A percentile compares a stretch with the other conserved stretches of the same genome.
phyloP scores from a whole-genome alignment of 2,888 invertebrate genomes.

The Eucera pruinosa region DNA sequence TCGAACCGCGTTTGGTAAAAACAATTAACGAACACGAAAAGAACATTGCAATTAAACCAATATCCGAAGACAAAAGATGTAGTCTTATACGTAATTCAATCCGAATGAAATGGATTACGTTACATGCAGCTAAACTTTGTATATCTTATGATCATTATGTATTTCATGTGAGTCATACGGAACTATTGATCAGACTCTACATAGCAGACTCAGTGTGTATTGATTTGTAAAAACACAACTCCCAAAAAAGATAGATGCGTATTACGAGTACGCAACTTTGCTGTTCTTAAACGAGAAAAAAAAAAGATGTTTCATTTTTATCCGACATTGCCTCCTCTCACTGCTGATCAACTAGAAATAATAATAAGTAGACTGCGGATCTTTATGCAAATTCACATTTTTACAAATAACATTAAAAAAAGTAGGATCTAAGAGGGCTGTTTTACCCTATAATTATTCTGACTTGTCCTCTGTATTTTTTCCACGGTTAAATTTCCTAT shows the following conservation, averaged over 20 bases:
- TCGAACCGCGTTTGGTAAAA: neutral
- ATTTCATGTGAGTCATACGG: constrained; percentile 39
- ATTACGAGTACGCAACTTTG: neutral
- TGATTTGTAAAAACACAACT: constrained; percentile 36
- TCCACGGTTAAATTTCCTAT: no score
- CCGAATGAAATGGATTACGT: neutral
- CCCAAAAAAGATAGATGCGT: constrained; percentile 17
- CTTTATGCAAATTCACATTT: no score
- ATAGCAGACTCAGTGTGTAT: constrained; percentile 14
- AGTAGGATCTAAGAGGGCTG: no score
- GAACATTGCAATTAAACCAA: no score
- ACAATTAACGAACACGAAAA: neutral
- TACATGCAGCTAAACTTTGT: neutral
- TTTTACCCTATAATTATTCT: no score
- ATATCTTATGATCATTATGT: constrained; percentile 31
- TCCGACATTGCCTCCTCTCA: no score
- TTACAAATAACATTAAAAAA: no score
- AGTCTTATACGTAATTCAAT: neutral
- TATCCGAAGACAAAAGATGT: no score
- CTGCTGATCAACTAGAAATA: no score
- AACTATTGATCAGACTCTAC: constrained; percentile 61
- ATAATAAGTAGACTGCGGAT: no score
- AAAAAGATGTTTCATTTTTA: no score
- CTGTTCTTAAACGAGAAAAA: neutral
- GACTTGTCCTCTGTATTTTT: no score